Base-by-base conservation (phyloP, 2,888 invertebrate species). In the Anthrax anthrax region DNA sequence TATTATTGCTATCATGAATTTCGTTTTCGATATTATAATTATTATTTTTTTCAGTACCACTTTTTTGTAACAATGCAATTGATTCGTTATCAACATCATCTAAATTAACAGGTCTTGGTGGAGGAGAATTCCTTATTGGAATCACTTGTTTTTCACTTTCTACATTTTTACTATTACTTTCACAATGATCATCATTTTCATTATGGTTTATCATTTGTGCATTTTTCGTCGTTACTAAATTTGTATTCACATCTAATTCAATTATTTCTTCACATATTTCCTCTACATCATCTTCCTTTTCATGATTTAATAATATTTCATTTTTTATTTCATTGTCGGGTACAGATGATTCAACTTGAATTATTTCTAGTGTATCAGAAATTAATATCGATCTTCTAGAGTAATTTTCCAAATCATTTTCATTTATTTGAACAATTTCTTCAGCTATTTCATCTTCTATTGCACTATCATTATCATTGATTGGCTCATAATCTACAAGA, bases 401-500 rank as follows among this genome's bases (percentile, higher is more conserved):
- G 13, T 32, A 32, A 32, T 32, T 32, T 3, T 32, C 8, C 5
- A 6, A 4, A 23, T 23, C 23, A 23, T 23, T 23, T 6, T 23
- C 8, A 23, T 23, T 8, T 6, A 6, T 12, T 8, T 34, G 5
- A 4, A 12, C 13, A 9, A 12, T 4, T n/a, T 23, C 17, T 19
- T n/a, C 36, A n/a, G 5, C 8, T 13, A n/a, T 38, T 38, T 17
- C 13, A 23, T 18, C 41, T 8, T 9, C 10, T 17, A 41, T 34
- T 13, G 29, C 39, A 42, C 36, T 46, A 38, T 49, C 43, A n/a
- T n/a, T n/a, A 27, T 47, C 48, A 34, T 37, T 40, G 13, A 39
- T 36, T 1, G 69, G 67, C 54, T 69, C 70, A 49, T 62, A 70
- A 40, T 67, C 65, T n/a, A 66, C 62, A 39, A 70, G 54, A 44